Percentiles rank a stretch among this genome's conserved stretches.
These are phyloP conservation scores for Limenitis camilla DNA, from an alignment of 2,888 invertebrate genomes.

Conservation along the genomic window DNA sequence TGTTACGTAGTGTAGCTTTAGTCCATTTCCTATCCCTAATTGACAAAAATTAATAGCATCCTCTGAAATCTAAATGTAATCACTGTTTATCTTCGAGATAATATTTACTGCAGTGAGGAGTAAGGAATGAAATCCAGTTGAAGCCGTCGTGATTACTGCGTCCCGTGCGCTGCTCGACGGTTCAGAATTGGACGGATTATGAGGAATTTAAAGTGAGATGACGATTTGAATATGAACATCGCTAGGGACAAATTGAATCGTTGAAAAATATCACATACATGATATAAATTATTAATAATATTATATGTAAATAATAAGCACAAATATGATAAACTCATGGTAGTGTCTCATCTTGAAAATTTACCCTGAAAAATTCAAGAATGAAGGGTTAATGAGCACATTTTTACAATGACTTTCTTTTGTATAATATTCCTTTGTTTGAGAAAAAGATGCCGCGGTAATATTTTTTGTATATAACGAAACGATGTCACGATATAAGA, in stretches of 20 bases:
- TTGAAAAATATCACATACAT: slow-evolving; percentile 46
- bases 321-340: not conserved
- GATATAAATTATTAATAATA: slow-evolving; percentile 20
- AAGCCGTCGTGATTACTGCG: slow-evolving; percentile 69
- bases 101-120: slow-evolving; percentile 44
- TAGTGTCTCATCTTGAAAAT: slow-evolving; percentile 4
- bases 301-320: slow-evolving; percentile 4
- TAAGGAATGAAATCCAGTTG: slow-evolving; percentile 62
- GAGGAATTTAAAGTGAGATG: slow-evolving; percentile 71
- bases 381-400: slow-evolving; percentile 15
- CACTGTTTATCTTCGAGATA: slow-evolving; percentile 34
- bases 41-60: slow-evolving; percentile 21
- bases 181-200: slow-evolving; percentile 73
- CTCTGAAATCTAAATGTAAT: slow-evolving; percentile 20
- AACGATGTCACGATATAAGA: slow-evolving; percentile 19
- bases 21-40: slow-evolving; percentile 26
- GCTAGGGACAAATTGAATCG: slow-evolving; percentile 50
- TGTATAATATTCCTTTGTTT: slow-evolving; percentile 23
- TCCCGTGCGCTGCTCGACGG: slow-evolving; percentile 55
- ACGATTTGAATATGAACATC: slow-evolving; percentile 70
- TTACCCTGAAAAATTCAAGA: slow-evolving; percentile 6
- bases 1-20: slow-evolving; percentile 22
- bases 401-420: slow-evolving; percentile 19
- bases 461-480: slow-evolving; percentile 19
- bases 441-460: slow-evolving; percentile 10